Conservation (phyloP, 1,140 invertebrate species). For the Steinernema feltiae region DNA sequence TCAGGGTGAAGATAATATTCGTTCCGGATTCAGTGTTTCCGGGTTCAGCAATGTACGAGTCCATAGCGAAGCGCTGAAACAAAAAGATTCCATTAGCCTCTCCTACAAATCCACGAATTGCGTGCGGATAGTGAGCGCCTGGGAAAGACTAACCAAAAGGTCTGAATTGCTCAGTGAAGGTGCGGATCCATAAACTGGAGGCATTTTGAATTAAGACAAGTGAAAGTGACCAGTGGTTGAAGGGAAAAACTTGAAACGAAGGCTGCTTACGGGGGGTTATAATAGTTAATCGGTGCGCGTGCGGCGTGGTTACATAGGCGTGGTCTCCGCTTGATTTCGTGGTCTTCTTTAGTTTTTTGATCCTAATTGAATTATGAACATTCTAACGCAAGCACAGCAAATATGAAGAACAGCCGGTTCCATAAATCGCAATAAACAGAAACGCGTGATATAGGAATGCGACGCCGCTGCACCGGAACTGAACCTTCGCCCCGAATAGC, state of each 20-base stretch:
- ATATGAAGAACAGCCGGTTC: neutral
- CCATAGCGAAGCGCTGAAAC: slow-evolving; percentile 45
- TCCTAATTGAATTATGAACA: neutral
- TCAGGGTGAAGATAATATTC: slow-evolving; percentile 56
- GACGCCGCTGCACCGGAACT: neutral
- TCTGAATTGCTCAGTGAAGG: neutral
- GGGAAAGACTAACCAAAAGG: slow-evolving; percentile 2
- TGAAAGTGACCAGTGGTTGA: neutral
- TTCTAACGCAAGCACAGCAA: neutral
- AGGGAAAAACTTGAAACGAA: neutral
- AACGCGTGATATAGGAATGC: slow-evolving; percentile 6
- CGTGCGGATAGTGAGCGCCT: neutral
- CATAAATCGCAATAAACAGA: neutral
- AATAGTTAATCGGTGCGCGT: neutral
- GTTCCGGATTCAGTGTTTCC: slow-evolving; percentile 45
- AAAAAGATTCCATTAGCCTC: neutral
- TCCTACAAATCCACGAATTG: neutral
- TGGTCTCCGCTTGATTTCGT: neutral
- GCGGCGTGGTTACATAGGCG: neutral
- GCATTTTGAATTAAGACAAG: neutral
- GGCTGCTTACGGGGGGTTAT: neutral
- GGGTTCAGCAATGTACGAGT: slow-evolving; percentile 55
- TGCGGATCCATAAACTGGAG: neutral
- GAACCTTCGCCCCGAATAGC: no score
- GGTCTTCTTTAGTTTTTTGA: neutral